Evolutionary conservation across 2,113 vertebrate genomes (phyloP).

Genomic region (Nothobranchius furzeri): DNA sequence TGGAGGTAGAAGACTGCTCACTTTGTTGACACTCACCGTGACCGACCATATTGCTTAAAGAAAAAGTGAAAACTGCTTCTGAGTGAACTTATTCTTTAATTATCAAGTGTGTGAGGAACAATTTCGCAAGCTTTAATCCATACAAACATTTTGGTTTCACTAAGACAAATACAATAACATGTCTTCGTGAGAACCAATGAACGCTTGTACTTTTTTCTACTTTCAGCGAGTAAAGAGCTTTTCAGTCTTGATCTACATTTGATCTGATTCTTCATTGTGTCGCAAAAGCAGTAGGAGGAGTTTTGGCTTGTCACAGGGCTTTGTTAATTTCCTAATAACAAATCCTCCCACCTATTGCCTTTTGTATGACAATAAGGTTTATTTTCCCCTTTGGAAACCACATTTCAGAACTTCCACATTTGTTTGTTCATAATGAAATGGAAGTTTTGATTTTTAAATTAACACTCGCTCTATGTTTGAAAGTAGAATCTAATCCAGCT

Average conservation of each 20-base stretch:
- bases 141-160: no score
- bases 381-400: slow-evolving; percentile 21
- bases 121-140: slow-evolving; percentile 3
- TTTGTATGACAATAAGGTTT: slow-evolving; percentile 34
- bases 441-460: slow-evolving; percentile 45
- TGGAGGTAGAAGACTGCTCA: no score
- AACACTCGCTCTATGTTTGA: slow-evolving; percentile 36
- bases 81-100: slow-evolving; percentile 4
- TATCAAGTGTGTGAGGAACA: slow-evolving; percentile 25
- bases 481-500: slow-evolving; percentile 40
- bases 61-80: no score
- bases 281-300: slow-evolving; percentile 34
- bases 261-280: slow-evolving; percentile 58
- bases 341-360: slow-evolving; percentile 59
- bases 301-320: slow-evolving; percentile 55
- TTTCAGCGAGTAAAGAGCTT: slow-evolving; percentile 4
- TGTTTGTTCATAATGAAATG: slow-evolving; percentile 34
- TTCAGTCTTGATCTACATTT: slow-evolving; percentile 59
- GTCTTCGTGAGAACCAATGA: no score
- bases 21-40: no score
- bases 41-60: no score
- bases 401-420: slow-evolving; percentile 39
- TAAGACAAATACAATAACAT: slow-evolving; percentile 4
- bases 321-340: slow-evolving; percentile 66
- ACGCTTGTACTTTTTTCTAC: no score